Evolutionary conservation across 2,113 vertebrate genomes (phyloP), one percentile per base, ranked within the genome.

Genomic region (Pristiophorus japonicus): DNA sequence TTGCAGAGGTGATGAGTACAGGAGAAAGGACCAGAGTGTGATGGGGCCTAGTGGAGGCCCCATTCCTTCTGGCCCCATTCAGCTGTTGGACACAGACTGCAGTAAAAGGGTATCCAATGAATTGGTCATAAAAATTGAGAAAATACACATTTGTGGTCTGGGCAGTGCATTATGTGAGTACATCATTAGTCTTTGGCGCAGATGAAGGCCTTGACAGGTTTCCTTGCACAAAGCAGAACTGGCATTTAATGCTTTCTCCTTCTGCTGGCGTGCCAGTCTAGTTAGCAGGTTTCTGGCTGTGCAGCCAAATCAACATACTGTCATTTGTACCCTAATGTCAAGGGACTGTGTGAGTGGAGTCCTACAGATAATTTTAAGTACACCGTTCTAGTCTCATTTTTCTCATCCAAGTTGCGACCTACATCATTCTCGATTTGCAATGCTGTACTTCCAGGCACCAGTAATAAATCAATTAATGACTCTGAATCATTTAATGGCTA

Each of bases 391-490:
- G 8, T 96, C 96, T 96, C 47, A 88, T 88, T 96, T 96, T 92
- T 62, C 97, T 96, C 97, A 97, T 97, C 97, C 96, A 55, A 96
- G 96, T 96, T 96, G 96, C 97, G 97, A 97, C 97, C 97, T 97
- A 97, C 97, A 97, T 97, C 97, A 97, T 97, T 98, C 97, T 98
- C 97, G 97, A 98, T 98, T 98, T 98, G 97, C 97, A 97, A 97
- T 97, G 97, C 97, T 97, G 97, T 97, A 97, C 96, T 97, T 95
- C 55, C 97, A 97, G 97, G 97, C 97, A 97, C 97, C 96, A 47
- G 97, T 98, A 98, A 98, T 98, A 98, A 98, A 98, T 98, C 98
- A 98, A 98, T 98, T 98, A 98, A 98, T 98, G 98, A 97, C 97
- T 98, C 97, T 96, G 97, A 98, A 98, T 98, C 97, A 97, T 97